Evolutionary conservation across 2,113 vertebrate genomes (phyloP), one percentile per base, ranked within the genome.

Genomic region (Brevimyrus niger): DNA sequence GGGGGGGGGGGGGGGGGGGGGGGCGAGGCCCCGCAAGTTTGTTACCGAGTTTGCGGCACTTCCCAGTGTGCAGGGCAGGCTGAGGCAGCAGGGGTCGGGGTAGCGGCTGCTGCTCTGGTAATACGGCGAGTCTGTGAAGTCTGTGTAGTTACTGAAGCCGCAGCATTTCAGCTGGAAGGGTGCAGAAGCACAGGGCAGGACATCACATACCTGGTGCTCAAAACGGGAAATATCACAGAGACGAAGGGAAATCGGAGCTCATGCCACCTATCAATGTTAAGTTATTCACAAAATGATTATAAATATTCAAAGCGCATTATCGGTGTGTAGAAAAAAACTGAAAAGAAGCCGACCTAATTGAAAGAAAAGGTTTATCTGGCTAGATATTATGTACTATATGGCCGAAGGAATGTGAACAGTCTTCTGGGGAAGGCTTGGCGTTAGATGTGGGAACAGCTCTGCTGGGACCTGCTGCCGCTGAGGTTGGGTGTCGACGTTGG

Each of bases 141-240:
- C 95, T 0, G 91, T 90, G 89, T 94, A 96, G 93, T 93, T 94
- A 17, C 21, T 91, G 93, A 92, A 95, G 91, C 96, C 96, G 35
- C 96, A 97, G 93, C 95, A 96, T 3, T 93, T 35, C 2, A 96
- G 89, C 95, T 96, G 76, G 13, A 90, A 89, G 7, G 7, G 48
- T 0, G 88, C n/a, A 89, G 19, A 85, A 0, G 73, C 23, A 90
- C 42, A 50, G 19, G 21, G 87, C 58, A 89, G 51, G 61, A 23
- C 3, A 51, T 38, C 3, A 27, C 53, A 27, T 23, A 47, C 17
- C 44, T 84, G 44, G 13, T n/a, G 44, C 42, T 4, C 3, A 86
- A 42, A 35, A 19, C 1, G 48, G 47, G 15, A 35, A 11, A 47
- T 15, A 27, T 55, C 85, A 50, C 4, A 23, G 15, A 58, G 5